phyloP scores from a whole-genome alignment of 2,888 invertebrate genomes.

The Torymus auratus region DNA sequence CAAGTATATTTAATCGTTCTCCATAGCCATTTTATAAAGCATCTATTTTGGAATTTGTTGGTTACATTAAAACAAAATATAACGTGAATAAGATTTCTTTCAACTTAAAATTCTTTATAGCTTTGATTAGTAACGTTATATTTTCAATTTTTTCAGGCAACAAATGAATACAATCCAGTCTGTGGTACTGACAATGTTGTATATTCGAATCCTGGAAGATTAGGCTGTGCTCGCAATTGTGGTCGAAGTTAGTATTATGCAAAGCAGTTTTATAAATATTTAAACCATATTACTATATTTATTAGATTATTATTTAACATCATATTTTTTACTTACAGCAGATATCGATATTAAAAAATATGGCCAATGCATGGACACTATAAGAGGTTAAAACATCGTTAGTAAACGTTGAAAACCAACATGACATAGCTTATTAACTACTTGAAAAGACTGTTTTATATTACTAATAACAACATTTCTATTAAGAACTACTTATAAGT shows the following conservation, averaged over 20 bases:
- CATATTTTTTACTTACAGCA: too few relatives aligned
- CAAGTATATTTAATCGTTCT: too few relatives aligned
- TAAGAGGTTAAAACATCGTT: too few relatives aligned
- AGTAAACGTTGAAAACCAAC: neutral
- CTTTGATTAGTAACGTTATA: neutral
- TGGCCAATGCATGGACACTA: too few relatives aligned
- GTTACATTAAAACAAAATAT: too few relatives aligned
- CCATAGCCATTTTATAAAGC: too few relatives aligned
- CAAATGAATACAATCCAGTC: constrained; percentile 70
- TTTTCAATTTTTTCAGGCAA: constrained; percentile 56
- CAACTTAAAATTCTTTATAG: too few relatives aligned
- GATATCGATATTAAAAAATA: too few relatives aligned
- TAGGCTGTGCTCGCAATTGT: constrained; percentile 65
- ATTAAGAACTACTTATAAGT: constrained; percentile 4
- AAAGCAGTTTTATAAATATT: neutral
- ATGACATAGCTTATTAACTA: neutral
- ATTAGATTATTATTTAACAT: too few relatives aligned
- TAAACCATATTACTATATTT: too few relatives aligned
- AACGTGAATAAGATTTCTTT: too few relatives aligned
- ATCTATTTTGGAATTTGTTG: too few relatives aligned
- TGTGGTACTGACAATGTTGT: constrained; percentile 66
- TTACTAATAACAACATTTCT: neutral
- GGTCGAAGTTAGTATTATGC: constrained; percentile 64
- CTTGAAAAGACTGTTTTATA: constrained; percentile 8
- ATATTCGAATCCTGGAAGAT: constrained; percentile 66